Base-by-base conservation (phyloP, 2,113 vertebrate genomes). In the Chroicocephalus ridibundus region DNA sequence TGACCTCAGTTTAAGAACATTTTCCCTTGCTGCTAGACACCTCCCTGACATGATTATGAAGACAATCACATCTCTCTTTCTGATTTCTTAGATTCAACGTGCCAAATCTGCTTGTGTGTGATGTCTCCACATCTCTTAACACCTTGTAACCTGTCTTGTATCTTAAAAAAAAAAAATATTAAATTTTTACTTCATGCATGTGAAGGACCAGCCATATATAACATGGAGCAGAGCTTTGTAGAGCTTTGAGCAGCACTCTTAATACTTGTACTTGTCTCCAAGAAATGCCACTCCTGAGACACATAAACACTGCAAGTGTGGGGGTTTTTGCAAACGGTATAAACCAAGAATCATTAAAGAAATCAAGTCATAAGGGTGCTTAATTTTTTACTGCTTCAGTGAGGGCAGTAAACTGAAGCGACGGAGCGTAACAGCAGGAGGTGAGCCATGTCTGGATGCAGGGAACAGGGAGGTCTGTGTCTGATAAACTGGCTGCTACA, bases 341-440 rank as follows among this genome's bases (percentile, higher is more conserved):
- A 68, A 79, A 22, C 7, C 29, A 46, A 79, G 85, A 92, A 47
- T 88, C 70, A 60, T 90, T 75, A 86, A 65, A 69, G 75, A 68
- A 66, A 51, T 36, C 31, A 49, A 79, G 32, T 51, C 88, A 68
- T 3, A 6, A 76, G 61, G 15, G 7, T 79, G 61, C 16, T 95
- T 96, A 93, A 90, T 75, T 75, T 95, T 95, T 88, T 76, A 85
- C 93, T 51, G 34, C 51, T 82, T 90, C 69, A 38, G 47, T 2
- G 5, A 62, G 16, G 70, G 47, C 49, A 77, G 62, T 38, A 88
- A 76, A 60, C 32, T 46, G 83, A 68, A 68, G n/a, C 0, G 0
- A 32, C 11, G 57, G 15, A 68, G 46, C 66, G 10, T 27, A 72
- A 16, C 36, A 69, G 29, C 26, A 44, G 64, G 49, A 47, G 47